phyloP scores from a whole-genome alignment of 1,140 invertebrate genomes.

The Drusus annulatus region DNA sequence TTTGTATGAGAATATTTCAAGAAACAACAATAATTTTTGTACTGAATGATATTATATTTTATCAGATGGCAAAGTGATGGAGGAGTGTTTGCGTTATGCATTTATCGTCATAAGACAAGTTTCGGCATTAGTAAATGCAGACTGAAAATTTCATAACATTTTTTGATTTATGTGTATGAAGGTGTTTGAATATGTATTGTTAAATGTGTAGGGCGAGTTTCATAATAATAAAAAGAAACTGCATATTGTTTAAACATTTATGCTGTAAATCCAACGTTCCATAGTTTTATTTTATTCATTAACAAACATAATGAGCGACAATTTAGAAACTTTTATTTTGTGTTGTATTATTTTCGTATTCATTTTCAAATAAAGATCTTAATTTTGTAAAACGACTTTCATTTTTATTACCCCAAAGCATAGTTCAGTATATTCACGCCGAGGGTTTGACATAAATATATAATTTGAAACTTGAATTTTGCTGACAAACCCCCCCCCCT shows the following conservation, averaged over 20 bases:
- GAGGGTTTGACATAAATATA: too few species aligned
- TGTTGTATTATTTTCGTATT: constrained; percentile 1
- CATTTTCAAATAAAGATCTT: constrained; percentile 4
- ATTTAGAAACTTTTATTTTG: neutral
- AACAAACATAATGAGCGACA: constrained; percentile 21
- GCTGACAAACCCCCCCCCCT: too few species aligned
- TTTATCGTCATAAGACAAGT: neutral
- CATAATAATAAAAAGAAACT: neutral
- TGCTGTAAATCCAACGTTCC: neutral
- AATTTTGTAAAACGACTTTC: neutral
- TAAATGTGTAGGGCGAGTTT: neutral
- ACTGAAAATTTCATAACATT: neutral
- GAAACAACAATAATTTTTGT: neutral
- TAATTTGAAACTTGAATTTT: too few species aligned
- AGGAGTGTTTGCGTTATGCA: neutral
- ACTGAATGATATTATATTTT: neutral
- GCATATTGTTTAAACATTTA: neutral
- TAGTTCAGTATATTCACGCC: too few species aligned
- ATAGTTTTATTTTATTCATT: constrained; percentile 23
- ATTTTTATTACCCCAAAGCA: neutral
- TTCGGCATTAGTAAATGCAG: constrained; percentile 4
- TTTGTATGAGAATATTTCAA: neutral
- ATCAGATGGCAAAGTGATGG: neutral
- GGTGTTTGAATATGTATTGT: neutral
- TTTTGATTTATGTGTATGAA: neutral